Evolutionary conservation across 1,140 invertebrate species (phyloP).

Genomic region (Brachionus calyciflorus): DNA sequence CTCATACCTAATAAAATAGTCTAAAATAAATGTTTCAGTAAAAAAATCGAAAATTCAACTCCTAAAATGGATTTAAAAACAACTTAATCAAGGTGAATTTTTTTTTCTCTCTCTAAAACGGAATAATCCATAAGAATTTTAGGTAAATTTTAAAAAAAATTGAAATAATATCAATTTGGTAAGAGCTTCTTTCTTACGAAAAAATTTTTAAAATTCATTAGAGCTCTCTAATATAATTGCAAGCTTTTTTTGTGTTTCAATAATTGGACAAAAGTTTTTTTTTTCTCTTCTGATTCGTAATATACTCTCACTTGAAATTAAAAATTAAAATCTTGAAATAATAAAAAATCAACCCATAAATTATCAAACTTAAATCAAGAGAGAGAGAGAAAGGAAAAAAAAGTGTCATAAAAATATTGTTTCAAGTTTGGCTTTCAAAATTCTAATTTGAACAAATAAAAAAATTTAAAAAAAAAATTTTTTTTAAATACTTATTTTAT

Average conservation of each 20-base stretch:
- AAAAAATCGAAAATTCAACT: constrained; percentile 30
- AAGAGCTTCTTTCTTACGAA: constrained; percentile 43
- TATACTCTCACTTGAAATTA: not conserved
- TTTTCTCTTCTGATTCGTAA: not conserved
- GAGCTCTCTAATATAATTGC: constrained; percentile 43
- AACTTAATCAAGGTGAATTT: constrained; percentile 35
- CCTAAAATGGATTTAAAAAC: constrained; percentile 27
- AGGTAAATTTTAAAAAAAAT: not conserved
- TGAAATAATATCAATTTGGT: constrained; percentile 31
- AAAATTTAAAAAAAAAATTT: constrained; percentile 7
- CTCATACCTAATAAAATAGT: constrained; percentile 29
- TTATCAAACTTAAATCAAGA: constrained; percentile 38
- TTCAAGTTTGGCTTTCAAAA: constrained; percentile 34
- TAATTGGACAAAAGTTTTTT: constrained; percentile 43
- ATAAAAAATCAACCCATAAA: constrained; percentile 42
- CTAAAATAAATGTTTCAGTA: constrained; percentile 15
- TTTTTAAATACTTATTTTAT: not conserved
- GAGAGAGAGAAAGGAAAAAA: too few relatives aligned
- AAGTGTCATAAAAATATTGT: constrained; percentile 30
- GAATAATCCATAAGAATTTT: constrained; percentile 8
- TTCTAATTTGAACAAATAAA: constrained; percentile 15
- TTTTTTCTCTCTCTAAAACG: not conserved
- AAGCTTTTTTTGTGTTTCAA: constrained; percentile 40
- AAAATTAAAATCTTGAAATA: constrained; percentile 38
- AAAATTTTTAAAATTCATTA: constrained; percentile 26